These are phyloP conservation scores for Crotalus viridis DNA, from an alignment of 2,113 vertebrate genomes.

Conservation along the genomic window DNA sequence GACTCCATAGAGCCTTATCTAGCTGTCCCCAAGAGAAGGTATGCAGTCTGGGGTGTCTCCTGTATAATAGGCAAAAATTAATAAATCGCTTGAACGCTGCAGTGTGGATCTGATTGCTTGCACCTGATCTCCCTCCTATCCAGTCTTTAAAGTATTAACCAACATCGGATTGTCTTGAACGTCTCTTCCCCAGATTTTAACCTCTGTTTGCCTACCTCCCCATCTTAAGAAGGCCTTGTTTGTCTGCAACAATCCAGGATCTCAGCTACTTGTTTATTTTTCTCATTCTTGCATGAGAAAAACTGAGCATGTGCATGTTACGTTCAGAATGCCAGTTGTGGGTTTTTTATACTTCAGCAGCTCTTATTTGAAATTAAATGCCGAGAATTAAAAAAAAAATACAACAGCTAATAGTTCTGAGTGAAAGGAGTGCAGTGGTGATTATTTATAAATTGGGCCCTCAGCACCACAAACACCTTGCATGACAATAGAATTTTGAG, in stretches of 20 bases:
- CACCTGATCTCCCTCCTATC: neutral
- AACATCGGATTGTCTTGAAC: neutral
- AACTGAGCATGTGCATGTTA: neutral
- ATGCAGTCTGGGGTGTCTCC: too few species aligned
- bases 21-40: too few species aligned
- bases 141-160: neutral
- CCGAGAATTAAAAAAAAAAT: conserved; percentile 27
- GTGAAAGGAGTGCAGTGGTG: neutral
- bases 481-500: neutral
- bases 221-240: neutral
- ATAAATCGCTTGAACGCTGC: too few species aligned
- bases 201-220: neutral
- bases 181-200: neutral
- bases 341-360: neutral
- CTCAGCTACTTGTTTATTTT: neutral
- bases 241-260: neutral
- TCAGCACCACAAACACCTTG: neutral
- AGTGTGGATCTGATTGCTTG: neutral
- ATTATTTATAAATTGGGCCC: conserved; percentile 22
- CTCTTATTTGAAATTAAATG: neutral
- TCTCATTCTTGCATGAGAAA: neutral
- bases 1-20: too few species aligned
- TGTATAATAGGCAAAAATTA: too few species aligned
- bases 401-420: neutral
- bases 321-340: conserved; percentile 1